Conservation (phyloP, 2,113 vertebrate species). For the Syngnathus typhle region DNA sequence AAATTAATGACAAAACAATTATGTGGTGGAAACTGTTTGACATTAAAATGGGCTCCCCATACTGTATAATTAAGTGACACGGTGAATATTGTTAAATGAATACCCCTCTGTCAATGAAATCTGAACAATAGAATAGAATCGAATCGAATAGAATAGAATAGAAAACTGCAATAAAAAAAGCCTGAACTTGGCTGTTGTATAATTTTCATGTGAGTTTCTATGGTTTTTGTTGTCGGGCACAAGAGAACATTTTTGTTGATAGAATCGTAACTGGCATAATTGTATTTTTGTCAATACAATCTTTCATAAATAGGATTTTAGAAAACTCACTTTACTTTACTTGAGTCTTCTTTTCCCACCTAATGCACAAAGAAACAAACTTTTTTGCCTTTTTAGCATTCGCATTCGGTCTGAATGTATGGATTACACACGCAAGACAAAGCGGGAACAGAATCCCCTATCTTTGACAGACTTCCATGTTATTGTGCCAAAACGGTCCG, state of each 20-base stretch:
- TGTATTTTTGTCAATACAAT: too few species aligned
- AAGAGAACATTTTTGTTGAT: constrained; percentile 35
- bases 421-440: too few species aligned
- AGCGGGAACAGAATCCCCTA: too few species aligned
- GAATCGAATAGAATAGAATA: not conserved
- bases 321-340: too few species aligned
- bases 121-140: not conserved
- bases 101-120: not conserved
- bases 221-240: constrained; percentile 28
- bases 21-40: not conserved
- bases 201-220: constrained; percentile 16
- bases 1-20: not conserved
- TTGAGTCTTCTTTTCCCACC: too few species aligned
- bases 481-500: too few species aligned
- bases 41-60: not conserved
- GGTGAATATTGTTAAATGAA: not conserved
- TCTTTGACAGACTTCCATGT: too few species aligned
- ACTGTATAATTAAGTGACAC: not conserved
- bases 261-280: constrained; percentile 26
- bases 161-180: not conserved
- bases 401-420: too few species aligned
- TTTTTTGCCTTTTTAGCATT: too few species aligned
- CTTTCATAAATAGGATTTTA: too few species aligned
- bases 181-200: not conserved
- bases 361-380: too few species aligned